Evolutionary conservation across 2,797 vertebrate species (phyloP), one percentile per base, ranked within the genome.

Genomic region (Bovichtus diacanthus): DNA sequence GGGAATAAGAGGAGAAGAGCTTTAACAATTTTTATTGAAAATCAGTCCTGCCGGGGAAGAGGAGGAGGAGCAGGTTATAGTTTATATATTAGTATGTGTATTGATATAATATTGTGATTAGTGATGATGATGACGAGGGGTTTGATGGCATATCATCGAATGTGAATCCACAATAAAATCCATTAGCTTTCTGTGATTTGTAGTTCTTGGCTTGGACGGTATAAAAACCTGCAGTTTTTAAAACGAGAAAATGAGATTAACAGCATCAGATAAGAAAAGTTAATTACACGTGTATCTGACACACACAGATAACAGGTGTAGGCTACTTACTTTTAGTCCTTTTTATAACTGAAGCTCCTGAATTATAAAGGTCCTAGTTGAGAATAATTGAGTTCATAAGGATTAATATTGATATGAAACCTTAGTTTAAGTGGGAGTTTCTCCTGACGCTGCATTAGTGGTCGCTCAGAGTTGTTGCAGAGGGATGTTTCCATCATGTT

Each of bases 11-110:
- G 72, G 50, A 70, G 66, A 56, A 19, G 19, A 27, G 78, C 65
- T 77, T 78, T 75, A 66, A 79, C 83, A 70, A 72, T 72, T 47
- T 18, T 59, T 81, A 82, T 79, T 78, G 64, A 66, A 79, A 78
- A 76, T 70, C 59, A 3, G 31, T 54, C 31, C 51, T 64, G 69
- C 46, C 43, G 76, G 3, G 58, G 60, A 60, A 23, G 44, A 31
- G 41, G 15, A 62, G 53, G 21, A 29, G 16, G 53, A 29, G 19
- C n/a, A 49, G 47, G 23, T n/a, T n/a, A n/a, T n/a, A n/a, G n/a
- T n/a, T n/a, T n/a, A n/a, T n/a, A n/a, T n/a, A n/a, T n/a, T n/a
- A n/a, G 16, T n/a, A 0, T 12, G 6, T 6, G 41, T n/a, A 3
- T 19, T 21, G 29, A 29, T n/a, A n/a, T n/a, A 10, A 12, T 9